phyloP scores from a whole-genome alignment of 2,113 vertebrate genomes.

The Aleadryas rufinucha region DNA sequence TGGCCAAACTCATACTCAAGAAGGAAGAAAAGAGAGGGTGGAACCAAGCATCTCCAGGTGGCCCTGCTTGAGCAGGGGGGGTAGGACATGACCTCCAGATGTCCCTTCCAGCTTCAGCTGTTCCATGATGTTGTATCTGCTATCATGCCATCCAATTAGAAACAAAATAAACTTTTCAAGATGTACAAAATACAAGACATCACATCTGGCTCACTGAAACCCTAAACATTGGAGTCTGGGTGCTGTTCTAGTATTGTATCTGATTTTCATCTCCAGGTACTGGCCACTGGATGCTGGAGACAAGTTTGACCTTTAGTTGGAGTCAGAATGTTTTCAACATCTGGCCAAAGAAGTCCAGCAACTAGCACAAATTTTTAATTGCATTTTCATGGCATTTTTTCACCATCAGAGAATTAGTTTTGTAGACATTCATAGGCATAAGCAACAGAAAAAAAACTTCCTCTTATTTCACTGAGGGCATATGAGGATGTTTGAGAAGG shows the following conservation, averaged over 20 bases:
- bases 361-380: neutral
- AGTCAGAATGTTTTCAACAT: neutral
- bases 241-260: neutral
- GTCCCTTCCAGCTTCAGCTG: neutral
- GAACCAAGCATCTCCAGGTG: rapidly evolving
- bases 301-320: neutral
- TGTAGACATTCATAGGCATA: neutral
- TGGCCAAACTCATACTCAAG: neutral
- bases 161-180: neutral
- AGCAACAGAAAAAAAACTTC: neutral
- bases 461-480: neutral
- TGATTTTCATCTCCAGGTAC: neutral
- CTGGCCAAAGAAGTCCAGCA: neutral
- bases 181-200: neutral
- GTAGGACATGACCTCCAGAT: neutral
- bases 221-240: neutral
- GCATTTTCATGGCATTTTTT: neutral
- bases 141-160: neutral
- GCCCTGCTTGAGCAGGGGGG: rapidly evolving
- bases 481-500: neutral
- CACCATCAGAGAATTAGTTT: neutral
- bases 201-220: neutral
- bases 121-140: neutral
- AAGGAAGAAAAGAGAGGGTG: neutral
- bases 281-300: neutral